Evolutionary conservation across 2,888 invertebrate species (phyloP).

Genomic region (Priocnemis perturbator): DNA sequence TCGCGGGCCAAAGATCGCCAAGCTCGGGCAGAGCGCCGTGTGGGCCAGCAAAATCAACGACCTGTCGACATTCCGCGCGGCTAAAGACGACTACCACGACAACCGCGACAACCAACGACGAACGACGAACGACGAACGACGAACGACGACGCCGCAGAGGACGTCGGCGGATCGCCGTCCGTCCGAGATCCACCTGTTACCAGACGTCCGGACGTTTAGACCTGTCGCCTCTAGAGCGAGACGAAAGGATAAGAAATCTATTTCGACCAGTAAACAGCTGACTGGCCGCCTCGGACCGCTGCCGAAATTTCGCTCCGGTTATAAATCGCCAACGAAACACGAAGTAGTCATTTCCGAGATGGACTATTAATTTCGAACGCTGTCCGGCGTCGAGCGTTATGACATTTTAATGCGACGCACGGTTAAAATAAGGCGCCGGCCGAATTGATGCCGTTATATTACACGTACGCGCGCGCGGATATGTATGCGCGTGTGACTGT

Average conservation of each 20-base stretch:
- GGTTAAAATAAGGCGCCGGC: not conserved
- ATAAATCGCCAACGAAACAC: constrained; percentile 36
- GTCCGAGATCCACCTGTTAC: constrained; percentile 59
- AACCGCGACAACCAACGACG: too few relatives aligned
- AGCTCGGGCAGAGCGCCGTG: constrained; percentile 12
- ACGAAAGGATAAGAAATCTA: constrained; percentile 42
- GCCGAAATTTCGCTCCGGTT: constrained; percentile 26
- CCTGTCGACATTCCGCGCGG: constrained; percentile 63
- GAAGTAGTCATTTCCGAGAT: constrained; percentile 33
- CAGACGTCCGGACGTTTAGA: constrained; percentile 40
- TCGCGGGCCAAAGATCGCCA: constrained; percentile 64
- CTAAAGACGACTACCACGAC: constrained; percentile 8
- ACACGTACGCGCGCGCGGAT: not conserved
- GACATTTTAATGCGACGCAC: too few relatives aligned
- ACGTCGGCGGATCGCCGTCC: constrained; percentile 18
- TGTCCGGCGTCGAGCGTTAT: constrained; percentile 32
- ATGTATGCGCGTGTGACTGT: too few relatives aligned
- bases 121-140: not conserved
- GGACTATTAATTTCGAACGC: constrained; percentile 28
- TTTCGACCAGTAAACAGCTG: constrained; percentile 52
- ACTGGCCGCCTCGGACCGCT: constrained; percentile 37
- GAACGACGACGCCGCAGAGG: constrained; percentile 3
- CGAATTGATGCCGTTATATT: constrained; percentile 11
- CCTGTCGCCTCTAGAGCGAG: constrained; percentile 28
- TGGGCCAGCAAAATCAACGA: constrained; percentile 64